Evolutionary conservation across 2,113 vertebrate genomes (phyloP).

Genomic region (Caloenas nicobarica): DNA sequence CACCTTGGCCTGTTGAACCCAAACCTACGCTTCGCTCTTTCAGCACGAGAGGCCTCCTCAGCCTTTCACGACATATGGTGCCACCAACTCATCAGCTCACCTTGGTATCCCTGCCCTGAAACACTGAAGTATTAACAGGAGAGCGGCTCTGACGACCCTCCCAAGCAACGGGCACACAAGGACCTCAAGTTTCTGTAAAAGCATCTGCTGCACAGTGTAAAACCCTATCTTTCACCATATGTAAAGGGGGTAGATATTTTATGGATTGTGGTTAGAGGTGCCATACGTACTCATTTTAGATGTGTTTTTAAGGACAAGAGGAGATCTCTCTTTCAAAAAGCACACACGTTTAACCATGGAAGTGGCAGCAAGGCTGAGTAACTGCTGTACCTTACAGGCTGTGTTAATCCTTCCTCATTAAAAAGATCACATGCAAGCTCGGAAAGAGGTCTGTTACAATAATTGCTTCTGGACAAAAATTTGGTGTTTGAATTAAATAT

Average conservation of each 20-base stretch:
- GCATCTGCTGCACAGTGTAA: neutral
- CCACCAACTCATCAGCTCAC: neutral
- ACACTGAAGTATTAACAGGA: neutral
- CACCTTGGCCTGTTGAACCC: neutral
- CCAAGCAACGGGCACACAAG: neutral
- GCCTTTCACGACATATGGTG: neutral
- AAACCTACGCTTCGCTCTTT: neutral
- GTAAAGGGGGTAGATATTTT: neutral
- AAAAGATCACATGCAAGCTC: neutral
- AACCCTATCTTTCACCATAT: neutral
- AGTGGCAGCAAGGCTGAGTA: neutral
- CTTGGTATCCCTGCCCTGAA: neutral
- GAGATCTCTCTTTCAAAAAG: neutral
- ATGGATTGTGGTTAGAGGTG: neutral
- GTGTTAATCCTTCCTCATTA: neutral
- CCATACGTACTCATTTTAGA: neutral
- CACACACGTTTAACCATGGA: neutral
- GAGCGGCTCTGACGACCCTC: fast-evolving
- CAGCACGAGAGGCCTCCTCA: neutral
- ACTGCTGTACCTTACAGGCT: neutral
- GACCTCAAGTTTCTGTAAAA: neutral
- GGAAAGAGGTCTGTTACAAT: neutral
- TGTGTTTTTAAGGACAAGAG: neutral
- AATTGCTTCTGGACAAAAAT: neutral
- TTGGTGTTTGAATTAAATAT: neutral